Conservation (phyloP, 2,113 vertebrate species). For the Scalopus aquaticus region DNA sequence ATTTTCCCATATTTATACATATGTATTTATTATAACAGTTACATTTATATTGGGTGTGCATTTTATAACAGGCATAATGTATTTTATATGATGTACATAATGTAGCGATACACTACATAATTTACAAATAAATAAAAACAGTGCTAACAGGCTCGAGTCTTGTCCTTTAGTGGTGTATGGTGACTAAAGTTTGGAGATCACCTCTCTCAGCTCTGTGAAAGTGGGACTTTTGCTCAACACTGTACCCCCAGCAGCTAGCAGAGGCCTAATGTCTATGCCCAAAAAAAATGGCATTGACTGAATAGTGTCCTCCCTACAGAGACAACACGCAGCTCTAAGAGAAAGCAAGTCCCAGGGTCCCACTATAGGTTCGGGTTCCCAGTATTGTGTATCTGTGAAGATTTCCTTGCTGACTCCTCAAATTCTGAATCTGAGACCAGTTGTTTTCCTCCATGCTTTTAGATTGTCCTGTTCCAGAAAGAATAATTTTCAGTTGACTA, state of each 20-base stretch:
- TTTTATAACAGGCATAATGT: background rate
- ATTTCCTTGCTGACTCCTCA: background rate
- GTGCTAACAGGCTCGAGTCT: background rate
- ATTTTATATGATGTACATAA: background rate
- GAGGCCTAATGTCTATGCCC: background rate
- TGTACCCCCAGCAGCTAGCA: background rate
- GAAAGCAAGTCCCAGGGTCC: background rate
- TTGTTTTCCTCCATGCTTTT: background rate
- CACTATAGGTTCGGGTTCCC: background rate
- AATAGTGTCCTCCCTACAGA: background rate
- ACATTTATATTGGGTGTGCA: constrained; percentile 2
- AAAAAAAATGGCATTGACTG: background rate
- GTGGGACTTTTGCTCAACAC: background rate
- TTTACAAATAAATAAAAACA: background rate
- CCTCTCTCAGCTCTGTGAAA: background rate
- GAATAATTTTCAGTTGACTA: background rate
- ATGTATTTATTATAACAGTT: background rate
- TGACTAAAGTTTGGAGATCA: background rate
- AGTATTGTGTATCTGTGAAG: background rate
- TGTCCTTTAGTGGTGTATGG: background rate
- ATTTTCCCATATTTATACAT: background rate
- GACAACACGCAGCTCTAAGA: background rate
- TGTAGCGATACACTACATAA: background rate
- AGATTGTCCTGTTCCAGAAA: background rate
- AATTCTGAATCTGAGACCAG: background rate